These are phyloP conservation scores for Plumapathes pennacea DNA, from an alignment of 92 coral and sea anemone genomes.

Conservation along the genomic window DNA sequence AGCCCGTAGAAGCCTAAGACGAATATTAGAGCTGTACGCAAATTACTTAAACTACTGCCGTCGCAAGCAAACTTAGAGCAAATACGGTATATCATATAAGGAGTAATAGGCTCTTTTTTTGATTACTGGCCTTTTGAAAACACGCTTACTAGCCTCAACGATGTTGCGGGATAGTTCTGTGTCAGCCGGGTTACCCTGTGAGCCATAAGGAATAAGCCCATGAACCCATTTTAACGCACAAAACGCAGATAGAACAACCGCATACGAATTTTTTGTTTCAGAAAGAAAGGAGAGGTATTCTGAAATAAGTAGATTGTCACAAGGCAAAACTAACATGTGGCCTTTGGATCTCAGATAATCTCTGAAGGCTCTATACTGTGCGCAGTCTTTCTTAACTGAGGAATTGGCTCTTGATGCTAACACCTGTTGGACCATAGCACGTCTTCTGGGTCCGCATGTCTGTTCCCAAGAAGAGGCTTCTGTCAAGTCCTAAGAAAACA, in stretches of 20 bases:
- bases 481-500: constrained; percentile 16
- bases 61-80: constrained; percentile 5
- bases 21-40: constrained; percentile 39
- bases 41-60: constrained; percentile 16
- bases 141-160: constrained; percentile 23
- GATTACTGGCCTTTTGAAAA: constrained; percentile 15
- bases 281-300: constrained; percentile 27
- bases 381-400: constrained; percentile 14
- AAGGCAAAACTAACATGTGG: constrained; percentile 14
- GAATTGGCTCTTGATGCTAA: constrained; percentile 18
- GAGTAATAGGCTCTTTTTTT: constrained; percentile 23
- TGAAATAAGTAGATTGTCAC: constrained; percentile 6
- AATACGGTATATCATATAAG: constrained; percentile 20
- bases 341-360: constrained; percentile 6
- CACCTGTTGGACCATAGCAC: constrained; percentile 7
- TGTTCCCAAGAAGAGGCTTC: constrained; percentile 32
- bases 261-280: constrained; percentile 29
- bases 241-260: constrained; percentile 13
- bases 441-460: background rate
- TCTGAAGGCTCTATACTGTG: constrained; percentile 11
- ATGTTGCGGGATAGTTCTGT: constrained; percentile 3
- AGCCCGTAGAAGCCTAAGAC: constrained; percentile 33
- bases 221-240: constrained; percentile 9
- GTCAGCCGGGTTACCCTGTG: constrained; percentile 26
- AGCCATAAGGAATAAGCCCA: constrained; percentile 12